Percentiles rank a stretch among this genome's conserved stretches.
Evolutionary conservation across 1,140 invertebrate genomes (phyloP).

Genomic region (Rhagoletis zephyria): DNA sequence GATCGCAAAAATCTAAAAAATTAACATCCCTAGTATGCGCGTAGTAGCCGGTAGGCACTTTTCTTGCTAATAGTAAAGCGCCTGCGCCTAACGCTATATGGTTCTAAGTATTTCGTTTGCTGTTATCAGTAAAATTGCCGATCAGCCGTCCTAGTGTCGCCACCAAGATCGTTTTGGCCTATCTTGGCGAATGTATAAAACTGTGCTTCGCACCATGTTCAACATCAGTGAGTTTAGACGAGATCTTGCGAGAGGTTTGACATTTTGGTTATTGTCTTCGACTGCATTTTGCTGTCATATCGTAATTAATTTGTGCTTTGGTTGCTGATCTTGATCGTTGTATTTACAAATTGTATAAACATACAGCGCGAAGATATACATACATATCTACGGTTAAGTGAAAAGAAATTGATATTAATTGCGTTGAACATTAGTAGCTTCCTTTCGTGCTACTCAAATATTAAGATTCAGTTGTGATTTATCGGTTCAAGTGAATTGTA

Average conservation of each 20-base stretch:
- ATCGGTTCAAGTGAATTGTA: neutral
- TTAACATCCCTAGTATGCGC: no score
- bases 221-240: conserved; percentile 57
- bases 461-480: conserved; percentile 27
- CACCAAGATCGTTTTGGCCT: neutral
- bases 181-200: conserved; percentile 47
- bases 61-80: no score
- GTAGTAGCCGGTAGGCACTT: no score
- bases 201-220: conserved; percentile 13
- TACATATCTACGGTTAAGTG: neutral
- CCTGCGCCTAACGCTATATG: no score
- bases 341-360: neutral
- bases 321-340: neutral
- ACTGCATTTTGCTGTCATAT: neutral
- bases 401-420: conserved; percentile 26
- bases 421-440: conserved; percentile 6
- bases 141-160: neutral
- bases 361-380: neutral
- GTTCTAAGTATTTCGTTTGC: neutral
- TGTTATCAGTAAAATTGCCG: conserved; percentile 42
- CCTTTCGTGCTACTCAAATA: neutral
- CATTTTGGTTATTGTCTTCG: conserved; percentile 1
- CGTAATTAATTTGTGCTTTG: conserved; percentile 11
- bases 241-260: conserved; percentile 40
- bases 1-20: no score